These are phyloP conservation scores for Diaperis boleti DNA, from an alignment of 2,888 invertebrate species.

Conservation along the genomic window DNA sequence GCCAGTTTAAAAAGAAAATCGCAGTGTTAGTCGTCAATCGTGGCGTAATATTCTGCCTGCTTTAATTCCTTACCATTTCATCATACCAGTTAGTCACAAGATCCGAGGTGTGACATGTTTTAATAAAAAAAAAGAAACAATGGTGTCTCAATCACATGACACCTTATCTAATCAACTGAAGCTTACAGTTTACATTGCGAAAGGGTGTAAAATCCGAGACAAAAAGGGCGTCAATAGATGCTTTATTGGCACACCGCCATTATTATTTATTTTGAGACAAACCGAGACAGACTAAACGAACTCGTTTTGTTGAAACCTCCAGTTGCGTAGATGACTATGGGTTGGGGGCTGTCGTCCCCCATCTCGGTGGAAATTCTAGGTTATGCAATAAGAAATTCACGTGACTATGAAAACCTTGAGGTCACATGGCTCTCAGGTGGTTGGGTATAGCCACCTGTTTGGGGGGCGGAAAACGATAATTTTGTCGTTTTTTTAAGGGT, in stretches of 20 bases:
- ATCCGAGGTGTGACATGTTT: not conserved
- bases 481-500: too few relatives aligned
- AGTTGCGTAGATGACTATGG: slow-evolving; percentile 41
- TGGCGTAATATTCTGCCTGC: too few relatives aligned
- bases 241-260: not conserved
- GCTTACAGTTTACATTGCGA: too few relatives aligned
- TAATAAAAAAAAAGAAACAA: not conserved
- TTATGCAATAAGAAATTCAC: slow-evolving; percentile 49
- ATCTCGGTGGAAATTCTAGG: slow-evolving; percentile 15
- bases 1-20: too few relatives aligned
- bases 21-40: too few relatives aligned
- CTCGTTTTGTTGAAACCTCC: not conserved
- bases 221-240: not conserved
- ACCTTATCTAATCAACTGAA: slow-evolving; percentile 4
- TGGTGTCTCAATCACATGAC: not conserved
- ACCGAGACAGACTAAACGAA: slow-evolving; percentile 10
- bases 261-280: slow-evolving; percentile 21
- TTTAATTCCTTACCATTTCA: too few relatives aligned
- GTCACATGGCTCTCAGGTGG: slow-evolving; percentile 62
- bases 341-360: slow-evolving; percentile 16
- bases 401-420: slow-evolving; percentile 60
- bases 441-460: slow-evolving; percentile 59
- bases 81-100: not conserved
- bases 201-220: not conserved
- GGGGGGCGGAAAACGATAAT: slow-evolving; percentile 6